These are phyloP conservation scores for Platycercus adscitus DNA, from an alignment of 2,113 vertebrate genomes.

Conservation along the genomic window DNA sequence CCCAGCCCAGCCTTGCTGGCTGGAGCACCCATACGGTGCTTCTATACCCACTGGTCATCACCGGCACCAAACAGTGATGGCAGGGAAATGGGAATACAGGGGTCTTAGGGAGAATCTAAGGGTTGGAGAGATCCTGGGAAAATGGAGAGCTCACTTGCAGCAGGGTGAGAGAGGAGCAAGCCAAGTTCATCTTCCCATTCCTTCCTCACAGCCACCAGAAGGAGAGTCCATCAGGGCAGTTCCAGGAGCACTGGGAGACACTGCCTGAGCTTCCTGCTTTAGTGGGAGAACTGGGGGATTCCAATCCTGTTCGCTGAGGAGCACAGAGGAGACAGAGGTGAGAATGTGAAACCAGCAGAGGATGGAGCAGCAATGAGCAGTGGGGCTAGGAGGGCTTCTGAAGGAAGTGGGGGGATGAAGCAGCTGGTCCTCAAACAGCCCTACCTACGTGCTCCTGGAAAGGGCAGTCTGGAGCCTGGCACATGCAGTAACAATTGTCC, in stretches of 20 bases:
- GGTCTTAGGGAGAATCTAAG: background rate
- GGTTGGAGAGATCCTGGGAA: background rate
- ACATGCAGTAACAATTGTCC: background rate
- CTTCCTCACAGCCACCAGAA: background rate
- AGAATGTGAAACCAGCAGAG: background rate
- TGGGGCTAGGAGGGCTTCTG: background rate
- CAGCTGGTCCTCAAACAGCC: background rate
- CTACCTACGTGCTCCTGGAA: background rate
- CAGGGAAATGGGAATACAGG: accelerated
- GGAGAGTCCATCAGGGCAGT: background rate
- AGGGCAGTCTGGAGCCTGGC: background rate
- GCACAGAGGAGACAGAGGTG: background rate
- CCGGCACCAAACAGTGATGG: background rate
- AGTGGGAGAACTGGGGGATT: background rate
- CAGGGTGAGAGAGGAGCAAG: background rate
- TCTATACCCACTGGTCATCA: accelerated
- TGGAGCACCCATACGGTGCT: accelerated
- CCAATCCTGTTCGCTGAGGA: background rate
- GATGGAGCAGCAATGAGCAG: background rate
- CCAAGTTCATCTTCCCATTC: background rate
- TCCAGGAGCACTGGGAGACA: background rate
- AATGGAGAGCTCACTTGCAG: background rate
- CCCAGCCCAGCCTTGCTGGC: background rate
- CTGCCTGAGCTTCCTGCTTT: background rate
- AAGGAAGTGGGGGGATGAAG: background rate